Evolutionary conservation across 2,797 vertebrate species (phyloP), one percentile per base, ranked within the genome.

Genomic region (Meda fulgida): DNA sequence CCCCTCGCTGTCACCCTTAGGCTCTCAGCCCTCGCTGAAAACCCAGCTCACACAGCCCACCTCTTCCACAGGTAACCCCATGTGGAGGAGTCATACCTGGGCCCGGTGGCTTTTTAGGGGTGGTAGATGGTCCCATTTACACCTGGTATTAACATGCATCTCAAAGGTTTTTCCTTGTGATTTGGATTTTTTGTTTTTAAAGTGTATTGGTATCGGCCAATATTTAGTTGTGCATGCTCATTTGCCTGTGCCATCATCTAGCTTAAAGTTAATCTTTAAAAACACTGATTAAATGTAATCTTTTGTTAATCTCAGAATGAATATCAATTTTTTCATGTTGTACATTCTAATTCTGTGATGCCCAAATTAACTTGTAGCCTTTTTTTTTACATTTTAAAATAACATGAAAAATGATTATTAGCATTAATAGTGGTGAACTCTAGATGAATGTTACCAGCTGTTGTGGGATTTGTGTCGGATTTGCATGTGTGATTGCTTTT

Each of bases 1-100:
- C 91, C 95, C 66, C 79, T 84, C 87, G 11, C 10, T 53, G 4
- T 80, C 84, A 89, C 93, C 90, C 86, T 94, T 93, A 19, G 80
- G 93, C 90, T 94, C 95, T 77, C 94, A 94, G 87, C 94, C 78
- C 89, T 96, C 95, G 79, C 91, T 94, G 89, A 90, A 90, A 91
- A 92, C 90, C 38, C 94, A 90, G 91, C 88, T 90, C 92, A 91
- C 90, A 40, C 94, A 90, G 92, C 95, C 96, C 93, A 95, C 96
- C 88, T 89, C 93, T 94, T 95, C 94, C 89, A 93, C 97, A 99
- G 98, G 98, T 99, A 99, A 99, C 92, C 72, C 70, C 84, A 48
- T 38, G 77, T 80, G 51, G 84, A 86, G 83, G 81, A 79, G 43
- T 18, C 66, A 69, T 29, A 67, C 38, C 63, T 36, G 81, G 76